Evolutionary conservation across 2,888 invertebrate genomes (phyloP), one percentile per base, ranked within the genome.

Genomic region (Amphimallon solstitiale): DNA sequence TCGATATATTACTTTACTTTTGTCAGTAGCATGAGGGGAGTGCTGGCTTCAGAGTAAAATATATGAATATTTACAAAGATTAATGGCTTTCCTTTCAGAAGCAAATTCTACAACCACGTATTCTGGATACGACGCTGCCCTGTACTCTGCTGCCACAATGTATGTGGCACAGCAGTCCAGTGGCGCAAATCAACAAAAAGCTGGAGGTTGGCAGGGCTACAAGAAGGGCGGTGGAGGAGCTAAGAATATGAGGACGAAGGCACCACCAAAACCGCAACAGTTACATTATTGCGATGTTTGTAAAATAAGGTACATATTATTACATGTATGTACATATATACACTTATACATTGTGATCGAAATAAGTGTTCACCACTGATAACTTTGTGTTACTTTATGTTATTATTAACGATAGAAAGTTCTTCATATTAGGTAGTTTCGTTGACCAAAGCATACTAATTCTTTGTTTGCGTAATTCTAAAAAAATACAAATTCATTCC

Each of bases 221-320:
- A 86, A 88, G 72, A 86, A 88, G 67, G 78, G 78, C 52, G 79
- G 79, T 61, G 83, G 86, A 62, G 88, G 87, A 68, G 85, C 85
- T 43, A 87, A 88, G 80, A 84, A 86, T 77, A 88, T 90, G 79
- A 86, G 90, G 54, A 88, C 89, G 69, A 93, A 92, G 83, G 91
- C 90, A 23, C 92, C 94, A 64, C 94, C 95, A 14, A 94, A 95
- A 77, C 93, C 95, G 29, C 95, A 95, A 80, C 95, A 96, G 80
- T 85, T 98, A 71, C 97, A 97, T 83, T 99, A 98, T 84, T 99
- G 98, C 82, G 98, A 99, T 82, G 96, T 98, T 10, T 99, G 99
- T 84, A 98, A 98, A 84, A 98, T 98, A 78, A 97, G 97, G 78
- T 98, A 73, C 71, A 46, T 7, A 43, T 38, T 21, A n/a, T 48